Evolutionary conservation across 1,140 invertebrate genomes (phyloP).

Genomic region (Ceratina calcarata): DNA sequence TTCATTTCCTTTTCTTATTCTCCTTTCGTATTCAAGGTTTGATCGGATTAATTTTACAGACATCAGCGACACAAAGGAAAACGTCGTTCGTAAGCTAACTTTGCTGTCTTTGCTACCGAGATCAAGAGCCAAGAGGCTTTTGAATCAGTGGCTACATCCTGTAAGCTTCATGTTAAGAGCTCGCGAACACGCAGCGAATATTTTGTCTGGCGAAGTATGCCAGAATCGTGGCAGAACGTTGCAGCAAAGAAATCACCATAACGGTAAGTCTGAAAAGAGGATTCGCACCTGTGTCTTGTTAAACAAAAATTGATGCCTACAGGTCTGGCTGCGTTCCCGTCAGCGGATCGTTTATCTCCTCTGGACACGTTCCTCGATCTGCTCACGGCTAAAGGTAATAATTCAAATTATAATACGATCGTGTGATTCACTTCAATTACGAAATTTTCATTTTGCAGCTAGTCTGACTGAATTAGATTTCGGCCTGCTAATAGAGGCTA

Average conservation of each 20-base stretch:
- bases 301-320: slow-evolving; percentile 50
- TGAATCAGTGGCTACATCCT: slow-evolving; percentile 89
- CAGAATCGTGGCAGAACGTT: slow-evolving; percentile 74
- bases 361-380: slow-evolving; percentile 91
- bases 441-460: slow-evolving; percentile 77
- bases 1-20: background rate
- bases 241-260: slow-evolving; percentile 75
- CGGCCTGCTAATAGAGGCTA: slow-evolving; percentile 90
- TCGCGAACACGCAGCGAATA: slow-evolving; percentile 88
- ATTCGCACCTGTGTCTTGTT: background rate
- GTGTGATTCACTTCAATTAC: slow-evolving; percentile 1
- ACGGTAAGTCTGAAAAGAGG: slow-evolving; percentile 62
- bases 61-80: slow-evolving; percentile 85
- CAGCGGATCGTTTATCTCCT: slow-evolving; percentile 87
- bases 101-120: slow-evolving; percentile 87
- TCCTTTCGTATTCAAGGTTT: background rate
- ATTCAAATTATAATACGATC: slow-evolving; percentile 20
- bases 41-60: slow-evolving; percentile 78
- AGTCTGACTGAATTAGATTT: slow-evolving; percentile 90
- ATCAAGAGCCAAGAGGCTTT: slow-evolving; percentile 86
- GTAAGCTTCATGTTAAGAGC: slow-evolving; percentile 89
- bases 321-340: slow-evolving; percentile 87
- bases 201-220: slow-evolving; percentile 84
- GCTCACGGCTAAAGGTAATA: slow-evolving; percentile 87
- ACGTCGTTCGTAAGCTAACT: slow-evolving; percentile 85